Percentiles rank a stretch among this genome's conserved stretches.
These are phyloP conservation scores for Pycnonotus jocosus DNA, from an alignment of 2,113 vertebrate genomes.

Conservation along the genomic window DNA sequence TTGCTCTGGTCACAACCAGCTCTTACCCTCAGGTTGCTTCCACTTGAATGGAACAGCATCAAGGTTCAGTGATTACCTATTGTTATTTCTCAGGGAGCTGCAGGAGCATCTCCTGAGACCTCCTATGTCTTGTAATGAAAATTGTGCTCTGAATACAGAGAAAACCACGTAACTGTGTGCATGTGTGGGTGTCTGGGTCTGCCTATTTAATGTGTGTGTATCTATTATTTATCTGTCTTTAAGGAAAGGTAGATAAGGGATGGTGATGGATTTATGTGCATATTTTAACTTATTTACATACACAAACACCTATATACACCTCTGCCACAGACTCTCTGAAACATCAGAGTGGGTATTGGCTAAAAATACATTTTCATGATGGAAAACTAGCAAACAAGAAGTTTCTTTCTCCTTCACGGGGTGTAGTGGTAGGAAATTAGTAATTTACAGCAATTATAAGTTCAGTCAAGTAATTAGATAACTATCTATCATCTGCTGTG, in stretches of 20 bases:
- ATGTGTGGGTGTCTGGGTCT: neutral
- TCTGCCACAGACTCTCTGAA: neutral
- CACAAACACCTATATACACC: too few relatives aligned
- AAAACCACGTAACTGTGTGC: neutral
- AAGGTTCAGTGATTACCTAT: neutral
- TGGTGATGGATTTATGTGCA: neutral
- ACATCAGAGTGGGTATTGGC: neutral
- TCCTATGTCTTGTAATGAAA: neutral
- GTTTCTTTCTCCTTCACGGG: neutral
- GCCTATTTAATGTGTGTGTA: fast-evolving
- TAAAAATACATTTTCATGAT: neutral
- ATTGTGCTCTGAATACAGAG: neutral
- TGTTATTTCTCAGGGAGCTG: neutral
- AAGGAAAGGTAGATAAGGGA: neutral
- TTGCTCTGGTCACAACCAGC: neutral
- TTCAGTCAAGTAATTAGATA: neutral
- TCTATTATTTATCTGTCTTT: neutral
- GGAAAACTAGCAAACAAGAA: neutral
- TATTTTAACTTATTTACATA: neutral
- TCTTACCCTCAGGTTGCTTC: neutral
- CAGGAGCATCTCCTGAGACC: neutral
- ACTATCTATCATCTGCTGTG: neutral
- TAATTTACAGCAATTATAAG: neutral
- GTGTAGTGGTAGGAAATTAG: neutral
- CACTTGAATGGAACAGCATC: neutral